These are phyloP conservation scores for Tragelaphus strepsiceros DNA, from an alignment of 2,113 vertebrate species.

Conservation along the genomic window DNA sequence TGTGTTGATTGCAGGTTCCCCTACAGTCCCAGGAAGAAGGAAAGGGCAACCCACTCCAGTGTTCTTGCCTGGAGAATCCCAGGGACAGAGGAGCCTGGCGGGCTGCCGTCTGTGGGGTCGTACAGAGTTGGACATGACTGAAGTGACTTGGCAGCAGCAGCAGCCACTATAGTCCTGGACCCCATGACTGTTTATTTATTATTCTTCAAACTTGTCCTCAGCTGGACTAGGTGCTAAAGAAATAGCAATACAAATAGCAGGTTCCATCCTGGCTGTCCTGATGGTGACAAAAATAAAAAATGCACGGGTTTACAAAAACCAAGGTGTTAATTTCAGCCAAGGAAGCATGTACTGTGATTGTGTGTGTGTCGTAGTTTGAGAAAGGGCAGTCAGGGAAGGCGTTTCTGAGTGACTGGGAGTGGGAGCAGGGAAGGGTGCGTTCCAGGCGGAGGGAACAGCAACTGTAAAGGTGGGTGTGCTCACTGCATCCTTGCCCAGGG, in stretches of 20 bases:
- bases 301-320: background rate
- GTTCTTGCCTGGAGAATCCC: no score
- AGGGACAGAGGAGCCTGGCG: no score
- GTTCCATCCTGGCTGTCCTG: background rate
- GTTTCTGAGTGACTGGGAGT: background rate
- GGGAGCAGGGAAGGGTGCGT: background rate
- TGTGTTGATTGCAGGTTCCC: background rate
- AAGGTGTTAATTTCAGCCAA: rapidly evolving
- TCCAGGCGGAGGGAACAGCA: rapidly evolving
- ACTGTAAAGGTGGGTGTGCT: rapidly evolving
- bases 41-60: no score
- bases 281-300: no score
- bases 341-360: rapidly evolving
- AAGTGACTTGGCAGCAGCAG: no score
- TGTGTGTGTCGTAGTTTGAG: no score
- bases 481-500: background rate
- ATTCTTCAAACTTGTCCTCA: background rate
- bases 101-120: no score
- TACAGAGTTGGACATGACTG: no score
- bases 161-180: no score
- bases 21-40: no score
- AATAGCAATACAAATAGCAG: rapidly evolving
- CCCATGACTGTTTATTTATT: background rate
- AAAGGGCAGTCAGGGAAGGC: background rate
- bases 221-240: background rate